Conservation (phyloP, 2,888 invertebrate species). For the Epinotia demarniana region DNA sequence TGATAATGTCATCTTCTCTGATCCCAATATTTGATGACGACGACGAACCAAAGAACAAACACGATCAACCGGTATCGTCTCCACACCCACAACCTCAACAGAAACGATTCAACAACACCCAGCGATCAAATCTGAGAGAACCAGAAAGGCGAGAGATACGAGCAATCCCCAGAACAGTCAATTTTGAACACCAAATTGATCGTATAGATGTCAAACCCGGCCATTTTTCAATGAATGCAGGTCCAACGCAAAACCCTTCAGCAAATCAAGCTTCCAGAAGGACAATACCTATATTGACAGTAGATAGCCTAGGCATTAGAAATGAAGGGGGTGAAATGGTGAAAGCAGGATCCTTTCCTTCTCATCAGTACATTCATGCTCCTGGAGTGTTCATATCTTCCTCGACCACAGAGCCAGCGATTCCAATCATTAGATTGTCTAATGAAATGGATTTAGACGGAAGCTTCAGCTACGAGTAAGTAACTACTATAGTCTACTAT, state of each 20-base stretch:
- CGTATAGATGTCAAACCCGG: constrained; percentile 68
- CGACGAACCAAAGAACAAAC: constrained; percentile 53
- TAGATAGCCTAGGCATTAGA: constrained; percentile 61
- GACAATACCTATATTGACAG: constrained; percentile 62
- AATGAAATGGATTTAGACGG: constrained; percentile 85
- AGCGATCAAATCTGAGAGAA: constrained; percentile 51
- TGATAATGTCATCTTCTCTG: constrained; percentile 65
- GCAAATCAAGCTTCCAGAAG: constrained; percentile 62
- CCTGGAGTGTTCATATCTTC: constrained; percentile 65
- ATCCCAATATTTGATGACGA: constrained; percentile 62
- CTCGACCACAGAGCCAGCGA: constrained; percentile 78
- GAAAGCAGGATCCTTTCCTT: constrained; percentile 63
- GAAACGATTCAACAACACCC: constrained; percentile 58
- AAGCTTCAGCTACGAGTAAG: constrained; percentile 84
- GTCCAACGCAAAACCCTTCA: constrained; percentile 49
- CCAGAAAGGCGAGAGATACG: constrained; percentile 62
- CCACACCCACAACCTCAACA: constrained; percentile 48
- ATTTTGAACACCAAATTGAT: constrained; percentile 66
- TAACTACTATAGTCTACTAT: constrained; percentile 44
- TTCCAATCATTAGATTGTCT: constrained; percentile 80
- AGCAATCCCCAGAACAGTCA: constrained; percentile 55
- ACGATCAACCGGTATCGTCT: constrained; percentile 49
- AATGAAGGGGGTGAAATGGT: constrained; percentile 66
- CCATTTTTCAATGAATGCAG: constrained; percentile 53
- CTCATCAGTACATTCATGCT: constrained; percentile 64